Evolutionary conservation across 2,797 vertebrate species (phyloP).

Genomic region (Poeciliopsis turneri): DNA sequence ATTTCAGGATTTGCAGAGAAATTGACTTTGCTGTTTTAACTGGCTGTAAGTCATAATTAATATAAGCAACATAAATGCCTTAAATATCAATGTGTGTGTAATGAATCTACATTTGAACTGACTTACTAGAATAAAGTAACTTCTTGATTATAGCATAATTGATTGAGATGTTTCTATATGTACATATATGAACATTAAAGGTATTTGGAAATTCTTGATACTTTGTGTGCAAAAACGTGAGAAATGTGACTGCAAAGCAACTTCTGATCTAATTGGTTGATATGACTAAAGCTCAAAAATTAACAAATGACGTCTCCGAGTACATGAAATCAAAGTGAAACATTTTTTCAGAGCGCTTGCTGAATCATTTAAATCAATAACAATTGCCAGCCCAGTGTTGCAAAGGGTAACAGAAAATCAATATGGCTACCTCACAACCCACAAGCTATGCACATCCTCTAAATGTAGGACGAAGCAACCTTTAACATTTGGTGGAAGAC

Average conservation of each 20-base stretch:
- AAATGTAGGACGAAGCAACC: conserved; percentile 65
- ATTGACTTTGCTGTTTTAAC: neutral
- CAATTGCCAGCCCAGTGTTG: conserved; percentile 50
- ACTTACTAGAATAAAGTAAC: neutral
- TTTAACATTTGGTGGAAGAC: conserved; percentile 33
- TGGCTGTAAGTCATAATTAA: neutral
- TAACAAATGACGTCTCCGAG: neutral
- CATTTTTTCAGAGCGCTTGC: conserved; percentile 48
- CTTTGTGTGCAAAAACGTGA: neutral
- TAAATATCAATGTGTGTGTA: neutral
- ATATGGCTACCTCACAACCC: conserved; percentile 44
- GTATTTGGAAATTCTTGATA: neutral
- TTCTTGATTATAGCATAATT: neutral
- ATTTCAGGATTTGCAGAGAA: neutral
- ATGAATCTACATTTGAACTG: neutral
- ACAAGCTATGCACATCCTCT: conserved; percentile 46
- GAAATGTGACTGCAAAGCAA: neutral
- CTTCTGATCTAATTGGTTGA: conserved; percentile 5
- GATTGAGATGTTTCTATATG: neutral
- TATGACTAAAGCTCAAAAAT: conserved; percentile 21
- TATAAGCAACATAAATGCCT: neutral
- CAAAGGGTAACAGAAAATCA: conserved; percentile 55
- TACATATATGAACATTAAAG: neutral
- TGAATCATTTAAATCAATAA: conserved; percentile 56
- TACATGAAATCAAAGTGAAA: conserved; percentile 32